phyloP scores from a whole-genome alignment of 2,113 vertebrate species.

The Fregata magnificens region DNA sequence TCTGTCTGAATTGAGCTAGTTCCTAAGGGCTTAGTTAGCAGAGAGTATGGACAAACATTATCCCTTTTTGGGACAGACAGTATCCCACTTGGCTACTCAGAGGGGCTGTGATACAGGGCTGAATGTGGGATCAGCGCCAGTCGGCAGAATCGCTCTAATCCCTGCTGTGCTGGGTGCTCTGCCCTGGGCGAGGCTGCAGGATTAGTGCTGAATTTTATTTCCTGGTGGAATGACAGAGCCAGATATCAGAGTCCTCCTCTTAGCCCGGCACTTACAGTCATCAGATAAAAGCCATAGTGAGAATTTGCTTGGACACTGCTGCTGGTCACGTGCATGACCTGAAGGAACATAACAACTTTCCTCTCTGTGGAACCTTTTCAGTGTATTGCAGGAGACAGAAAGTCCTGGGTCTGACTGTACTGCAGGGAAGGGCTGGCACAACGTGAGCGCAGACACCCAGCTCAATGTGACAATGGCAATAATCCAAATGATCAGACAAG shows the following conservation, averaged over 20 bases:
- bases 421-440: not conserved
- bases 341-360: not conserved
- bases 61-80: not conserved
- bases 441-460: not conserved
- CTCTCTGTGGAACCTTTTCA: not conserved
- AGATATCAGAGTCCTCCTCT: not conserved
- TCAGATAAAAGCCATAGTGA: not conserved
- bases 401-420: not conserved
- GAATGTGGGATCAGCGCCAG: not conserved
- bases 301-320: not conserved
- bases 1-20: not conserved
- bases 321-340: fast-evolving
- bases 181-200: not conserved
- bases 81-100: not conserved
- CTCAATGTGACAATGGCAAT: not conserved
- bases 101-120: not conserved
- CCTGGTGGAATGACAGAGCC: not conserved
- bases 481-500: not conserved
- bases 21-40: not conserved
- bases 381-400: not conserved
- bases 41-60: not conserved
- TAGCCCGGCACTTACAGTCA: not conserved
- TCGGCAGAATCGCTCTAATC: not conserved
- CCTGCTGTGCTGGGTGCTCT: not conserved
- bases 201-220: constrained; percentile 10